phyloP scores from a whole-genome alignment of 2,113 vertebrate genomes.

The Todiramphus saurophagus region DNA sequence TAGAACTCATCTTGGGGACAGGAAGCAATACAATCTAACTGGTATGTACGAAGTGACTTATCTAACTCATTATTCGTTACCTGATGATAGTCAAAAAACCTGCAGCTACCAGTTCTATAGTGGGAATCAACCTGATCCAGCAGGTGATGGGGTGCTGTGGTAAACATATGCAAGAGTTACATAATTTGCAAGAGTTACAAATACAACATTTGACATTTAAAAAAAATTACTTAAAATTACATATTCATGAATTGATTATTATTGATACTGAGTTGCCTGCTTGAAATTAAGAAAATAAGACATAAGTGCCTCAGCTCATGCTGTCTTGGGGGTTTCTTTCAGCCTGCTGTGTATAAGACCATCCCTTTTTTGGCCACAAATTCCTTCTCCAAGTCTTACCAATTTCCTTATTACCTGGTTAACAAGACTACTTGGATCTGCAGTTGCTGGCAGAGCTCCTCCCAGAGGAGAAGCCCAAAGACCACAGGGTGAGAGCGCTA shows the following conservation, averaged over 20 bases:
- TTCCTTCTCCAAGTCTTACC: background rate
- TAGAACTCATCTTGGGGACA: background rate
- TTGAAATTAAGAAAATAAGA: background rate
- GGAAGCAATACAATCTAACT: background rate
- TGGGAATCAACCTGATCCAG: background rate
- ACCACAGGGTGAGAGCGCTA: background rate
- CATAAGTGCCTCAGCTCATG: background rate
- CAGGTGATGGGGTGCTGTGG: background rate
- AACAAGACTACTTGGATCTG: background rate
- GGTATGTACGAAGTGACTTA: background rate
- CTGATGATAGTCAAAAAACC: background rate
- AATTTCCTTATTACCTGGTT: background rate
- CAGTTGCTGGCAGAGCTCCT: background rate
- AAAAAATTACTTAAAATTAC: background rate
- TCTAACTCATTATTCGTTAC: background rate
- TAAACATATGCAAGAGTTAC: background rate
- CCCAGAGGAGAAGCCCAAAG: background rate
- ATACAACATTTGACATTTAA: background rate
- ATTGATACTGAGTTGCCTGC: background rate
- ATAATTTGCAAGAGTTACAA: background rate
- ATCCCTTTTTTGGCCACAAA: background rate
- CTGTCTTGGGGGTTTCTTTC: background rate
- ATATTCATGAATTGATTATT: background rate
- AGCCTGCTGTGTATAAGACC: background rate
- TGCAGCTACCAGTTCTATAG: background rate